These are phyloP conservation scores for Tetramorium simillimum DNA, from an alignment of 1,140 invertebrate species.

Conservation along the genomic window DNA sequence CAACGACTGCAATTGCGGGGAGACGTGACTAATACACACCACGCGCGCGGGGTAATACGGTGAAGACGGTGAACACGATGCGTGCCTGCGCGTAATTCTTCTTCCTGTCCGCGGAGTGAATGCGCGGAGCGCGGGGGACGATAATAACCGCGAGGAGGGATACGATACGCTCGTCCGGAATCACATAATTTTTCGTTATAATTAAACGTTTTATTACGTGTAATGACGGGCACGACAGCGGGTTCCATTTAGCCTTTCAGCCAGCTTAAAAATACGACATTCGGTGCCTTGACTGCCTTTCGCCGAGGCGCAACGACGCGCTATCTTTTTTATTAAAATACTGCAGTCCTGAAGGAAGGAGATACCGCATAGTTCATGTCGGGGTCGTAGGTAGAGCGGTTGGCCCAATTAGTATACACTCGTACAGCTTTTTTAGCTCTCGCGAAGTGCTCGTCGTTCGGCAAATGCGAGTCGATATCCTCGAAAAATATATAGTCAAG, in stretches of 20 bases:
- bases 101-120: slow-evolving; percentile 32
- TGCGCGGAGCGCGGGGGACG: neutral
- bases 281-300: neutral
- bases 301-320: neutral
- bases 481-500: slow-evolving; percentile 39
- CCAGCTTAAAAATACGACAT: neutral
- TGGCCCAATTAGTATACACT: slow-evolving; percentile 8
- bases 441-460: neutral
- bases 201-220: slow-evolving; percentile 48
- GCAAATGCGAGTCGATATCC: slow-evolving; percentile 27
- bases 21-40: slow-evolving; percentile 48
- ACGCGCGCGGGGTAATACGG: neutral
- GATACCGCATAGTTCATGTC: neutral
- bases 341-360: slow-evolving; percentile 3
- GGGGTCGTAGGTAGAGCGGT: neutral
- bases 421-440: neutral
- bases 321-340: neutral
- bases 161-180: slow-evolving; percentile 26
- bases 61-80: slow-evolving; percentile 14
- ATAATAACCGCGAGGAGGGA: slow-evolving; percentile 31
- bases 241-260: neutral
- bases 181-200: slow-evolving; percentile 36
- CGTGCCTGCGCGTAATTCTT: slow-evolving; percentile 61
- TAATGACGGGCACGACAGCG: slow-evolving; percentile 45
- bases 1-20: slow-evolving; percentile 15